Evolutionary conservation across 2,113 vertebrate species (phyloP), one percentile per base, ranked within the genome.

Genomic region (Sebastes fasciatus): DNA sequence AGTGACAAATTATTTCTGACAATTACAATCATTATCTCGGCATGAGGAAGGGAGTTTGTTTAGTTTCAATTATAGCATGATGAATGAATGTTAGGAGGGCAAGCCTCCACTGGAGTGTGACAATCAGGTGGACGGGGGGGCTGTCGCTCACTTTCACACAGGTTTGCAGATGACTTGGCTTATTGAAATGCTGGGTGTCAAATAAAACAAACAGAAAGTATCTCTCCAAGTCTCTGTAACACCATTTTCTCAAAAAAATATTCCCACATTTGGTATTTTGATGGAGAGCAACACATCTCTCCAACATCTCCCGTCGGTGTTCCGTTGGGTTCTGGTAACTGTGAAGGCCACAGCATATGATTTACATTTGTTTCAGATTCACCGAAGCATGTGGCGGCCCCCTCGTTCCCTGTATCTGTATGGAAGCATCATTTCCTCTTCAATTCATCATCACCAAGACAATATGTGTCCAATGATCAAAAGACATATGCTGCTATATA

Each of bases 1-100:
- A 43, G 51, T 81, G 86, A 89, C 79, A 64, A 66, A 91, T 45
- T 52, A 46, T 87, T 82, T 78, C 65, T 72, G 86, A 82, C 89
- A 54, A 61, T 74, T 85, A 72, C 74, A 75, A 81, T 85, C 63
- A 77, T 77, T 48, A 70, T 78, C 58, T 82, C 74, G 60, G 21
- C 46, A 51, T 0, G 21, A 69, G 80, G 80, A 76, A 42, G 75
- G 16, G 57, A 4, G 34, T 83, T 74, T 79, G 68, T 88, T 88
- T 71, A 43, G 70, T 67, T 75, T 76, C 67, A 78, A 75, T 87
- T 80, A 86, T 11, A 23, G 68, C 48, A 11, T 66, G 70, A 83
- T 85, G 7, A 83, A 86, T 83, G 42, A 34, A 68, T 78, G 83
- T 76, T 70, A 58, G 1, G 42, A 64, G 71, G 77, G 46, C 57